phyloP scores from a whole-genome alignment of 2,113 vertebrate species.

The Tauraco erythrolophus region DNA sequence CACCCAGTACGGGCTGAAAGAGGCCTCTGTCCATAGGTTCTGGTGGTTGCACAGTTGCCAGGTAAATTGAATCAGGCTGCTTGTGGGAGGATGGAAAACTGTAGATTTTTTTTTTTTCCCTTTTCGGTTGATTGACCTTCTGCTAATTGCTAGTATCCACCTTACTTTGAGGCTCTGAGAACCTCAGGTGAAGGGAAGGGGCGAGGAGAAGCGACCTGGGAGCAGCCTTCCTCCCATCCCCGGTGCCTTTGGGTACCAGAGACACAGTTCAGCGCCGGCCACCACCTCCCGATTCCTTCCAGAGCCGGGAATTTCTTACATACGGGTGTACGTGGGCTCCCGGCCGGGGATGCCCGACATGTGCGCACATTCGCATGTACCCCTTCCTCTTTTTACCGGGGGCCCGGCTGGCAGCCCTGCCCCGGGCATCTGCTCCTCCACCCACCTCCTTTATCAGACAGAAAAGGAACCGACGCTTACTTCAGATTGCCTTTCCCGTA shows the following conservation, averaged over 20 bases:
- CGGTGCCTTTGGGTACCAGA: neutral
- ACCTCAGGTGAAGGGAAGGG: neutral
- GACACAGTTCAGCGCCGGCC: too few relatives aligned
- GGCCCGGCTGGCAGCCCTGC: neutral
- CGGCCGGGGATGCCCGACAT: fast-evolving
- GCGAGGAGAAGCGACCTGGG: neutral
- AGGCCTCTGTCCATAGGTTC: neutral
- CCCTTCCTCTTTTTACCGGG: fast-evolving
- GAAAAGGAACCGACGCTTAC: fast-evolving
- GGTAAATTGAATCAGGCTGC: neutral
- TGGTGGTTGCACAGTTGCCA: neutral
- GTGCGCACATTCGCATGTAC: neutral
- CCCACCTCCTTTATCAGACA: neutral
- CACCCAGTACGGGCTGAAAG: fast-evolving
- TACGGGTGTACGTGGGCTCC: neutral
- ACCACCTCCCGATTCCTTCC: fast-evolving
- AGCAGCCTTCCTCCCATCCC: neutral
- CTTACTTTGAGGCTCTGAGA: neutral
- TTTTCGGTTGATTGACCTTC: neutral
- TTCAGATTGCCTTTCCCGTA: neutral
- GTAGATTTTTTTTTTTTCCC: fast-evolving
- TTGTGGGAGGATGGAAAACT: neutral
- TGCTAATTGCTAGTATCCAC: neutral
- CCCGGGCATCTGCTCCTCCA: neutral
- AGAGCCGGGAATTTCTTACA: neutral